Conservation (phyloP, 2,113 vertebrate genomes). For the Dasypus novemcinctus region DNA sequence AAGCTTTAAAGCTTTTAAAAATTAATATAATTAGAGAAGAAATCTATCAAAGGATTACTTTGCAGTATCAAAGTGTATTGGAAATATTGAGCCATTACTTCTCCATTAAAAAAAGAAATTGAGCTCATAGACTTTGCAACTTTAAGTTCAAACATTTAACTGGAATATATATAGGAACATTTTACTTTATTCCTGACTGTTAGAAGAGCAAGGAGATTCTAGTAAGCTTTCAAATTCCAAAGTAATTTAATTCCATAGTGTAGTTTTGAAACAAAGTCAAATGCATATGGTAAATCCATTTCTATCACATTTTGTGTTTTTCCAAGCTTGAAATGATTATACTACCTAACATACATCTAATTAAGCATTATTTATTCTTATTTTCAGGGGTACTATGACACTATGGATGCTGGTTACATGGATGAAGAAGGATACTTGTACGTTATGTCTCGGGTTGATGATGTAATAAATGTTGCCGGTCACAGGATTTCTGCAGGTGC, state of each 20-base stretch:
- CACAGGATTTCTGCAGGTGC: constrained; percentile 96
- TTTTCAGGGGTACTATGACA: constrained; percentile 95
- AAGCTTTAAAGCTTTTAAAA: constrained; percentile 42
- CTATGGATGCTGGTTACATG: constrained; percentile 96
- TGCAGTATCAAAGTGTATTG: constrained; percentile 6
- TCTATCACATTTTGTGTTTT: background rate
- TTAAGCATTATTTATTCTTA: background rate
- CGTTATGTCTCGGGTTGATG: constrained; percentile 95
- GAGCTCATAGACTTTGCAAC: constrained; percentile 44
- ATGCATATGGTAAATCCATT: background rate
- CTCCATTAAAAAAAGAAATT: constrained; percentile 51
- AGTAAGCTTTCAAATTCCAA: constrained; percentile 18
- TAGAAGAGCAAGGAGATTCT: background rate
- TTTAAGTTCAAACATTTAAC: constrained; percentile 7
- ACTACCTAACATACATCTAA: background rate
- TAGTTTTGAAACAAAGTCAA: background rate
- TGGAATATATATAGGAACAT: background rate
- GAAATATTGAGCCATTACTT: constrained; percentile 44
- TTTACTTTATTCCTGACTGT: constrained; percentile 41
- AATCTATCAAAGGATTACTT: constrained; percentile 37
- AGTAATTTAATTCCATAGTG: constrained; percentile 14
- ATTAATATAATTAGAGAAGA: constrained; percentile 47
- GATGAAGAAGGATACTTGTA: constrained; percentile 95
- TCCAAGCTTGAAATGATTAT: background rate
- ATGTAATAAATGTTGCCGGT: constrained; percentile 97